Percentiles rank a stretch among this genome's conserved stretches.
Conservation (phyloP, 2,888 invertebrate genomes). For the Cyrtodaria siliqua region DNA sequence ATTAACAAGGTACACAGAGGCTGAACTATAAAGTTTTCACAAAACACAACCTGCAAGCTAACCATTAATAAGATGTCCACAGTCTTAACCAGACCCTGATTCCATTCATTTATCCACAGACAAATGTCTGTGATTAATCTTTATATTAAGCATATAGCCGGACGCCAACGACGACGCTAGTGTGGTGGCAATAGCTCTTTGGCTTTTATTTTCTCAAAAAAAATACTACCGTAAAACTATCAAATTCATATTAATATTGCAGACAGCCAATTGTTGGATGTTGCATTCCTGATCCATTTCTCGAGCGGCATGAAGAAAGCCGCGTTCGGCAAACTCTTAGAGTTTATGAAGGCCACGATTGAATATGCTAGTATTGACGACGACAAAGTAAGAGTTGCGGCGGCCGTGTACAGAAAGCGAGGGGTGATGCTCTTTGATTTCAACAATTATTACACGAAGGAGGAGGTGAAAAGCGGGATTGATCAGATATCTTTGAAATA, state of each 20-base stretch:
- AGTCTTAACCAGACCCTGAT: too few relatives aligned
- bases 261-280: slow-evolving; percentile 71
- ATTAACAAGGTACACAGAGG: too few relatives aligned
- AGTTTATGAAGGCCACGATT: slow-evolving; percentile 63
- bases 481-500: slow-evolving; percentile 59
- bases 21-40: too few relatives aligned
- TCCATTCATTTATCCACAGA: too few relatives aligned
- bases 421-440: slow-evolving; percentile 71
- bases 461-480: slow-evolving; percentile 64
- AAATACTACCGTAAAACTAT: too few relatives aligned
- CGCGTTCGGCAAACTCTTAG: slow-evolving; percentile 56
- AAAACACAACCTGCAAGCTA: too few relatives aligned
- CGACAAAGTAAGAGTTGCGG: slow-evolving; percentile 70
- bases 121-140: too few relatives aligned
- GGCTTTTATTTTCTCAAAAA: too few relatives aligned
- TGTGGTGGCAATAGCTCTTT: too few relatives aligned
- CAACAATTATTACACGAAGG: slow-evolving; percentile 67
- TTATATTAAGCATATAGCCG: too few relatives aligned
- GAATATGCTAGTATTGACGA: slow-evolving; percentile 68
- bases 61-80: too few relatives aligned
- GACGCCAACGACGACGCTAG: too few relatives aligned
- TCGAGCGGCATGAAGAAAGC: slow-evolving; percentile 58
- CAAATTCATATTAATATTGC: slow-evolving; percentile 21
- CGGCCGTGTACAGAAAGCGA: slow-evolving; percentile 55
- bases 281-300: slow-evolving; percentile 74